These are phyloP conservation scores for Beris chalybata DNA, from an alignment of 2,888 invertebrate genomes.

Conservation along the genomic window DNA sequence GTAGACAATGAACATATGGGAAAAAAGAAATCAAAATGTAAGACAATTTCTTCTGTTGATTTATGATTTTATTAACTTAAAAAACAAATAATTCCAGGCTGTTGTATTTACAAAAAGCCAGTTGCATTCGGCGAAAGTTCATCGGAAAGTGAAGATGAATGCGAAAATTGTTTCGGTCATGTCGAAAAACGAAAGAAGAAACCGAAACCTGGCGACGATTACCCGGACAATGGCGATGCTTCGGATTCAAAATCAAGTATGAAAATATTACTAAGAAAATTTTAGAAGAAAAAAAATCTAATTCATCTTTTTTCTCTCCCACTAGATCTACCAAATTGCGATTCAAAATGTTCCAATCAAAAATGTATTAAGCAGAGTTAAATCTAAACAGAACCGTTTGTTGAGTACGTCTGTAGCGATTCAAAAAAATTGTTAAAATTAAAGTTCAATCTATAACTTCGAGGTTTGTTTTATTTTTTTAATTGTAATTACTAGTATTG, in stretches of 20 bases:
- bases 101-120: constrained; percentile 94
- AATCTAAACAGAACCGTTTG: too few species aligned
- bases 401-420: too few species aligned
- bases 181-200: constrained; percentile 65
- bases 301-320: too few species aligned
- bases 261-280: too few species aligned
- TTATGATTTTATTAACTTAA: constrained; percentile 1
- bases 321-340: too few species aligned
- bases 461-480: too few species aligned
- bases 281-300: too few species aligned
- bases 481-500: too few species aligned
- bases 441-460: too few species aligned
- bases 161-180: constrained; percentile 85
- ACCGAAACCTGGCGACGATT: constrained; percentile 42
- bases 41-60: constrained; percentile 49
- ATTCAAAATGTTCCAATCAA: too few species aligned
- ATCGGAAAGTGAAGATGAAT: constrained; percentile 79
- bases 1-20: constrained; percentile 95
- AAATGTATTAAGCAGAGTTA: too few species aligned
- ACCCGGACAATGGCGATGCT: constrained; percentile 15
- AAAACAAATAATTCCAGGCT: constrained; percentile 63
- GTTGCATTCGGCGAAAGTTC: constrained; percentile 86
- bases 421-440: too few species aligned
- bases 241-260: constrained; percentile 19
- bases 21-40: constrained; percentile 96